A percentile compares a stretch with the other conserved stretches of the same genome.
Conservation (phyloP, 2,113 vertebrate genomes). For the Lagopus muta region DNA sequence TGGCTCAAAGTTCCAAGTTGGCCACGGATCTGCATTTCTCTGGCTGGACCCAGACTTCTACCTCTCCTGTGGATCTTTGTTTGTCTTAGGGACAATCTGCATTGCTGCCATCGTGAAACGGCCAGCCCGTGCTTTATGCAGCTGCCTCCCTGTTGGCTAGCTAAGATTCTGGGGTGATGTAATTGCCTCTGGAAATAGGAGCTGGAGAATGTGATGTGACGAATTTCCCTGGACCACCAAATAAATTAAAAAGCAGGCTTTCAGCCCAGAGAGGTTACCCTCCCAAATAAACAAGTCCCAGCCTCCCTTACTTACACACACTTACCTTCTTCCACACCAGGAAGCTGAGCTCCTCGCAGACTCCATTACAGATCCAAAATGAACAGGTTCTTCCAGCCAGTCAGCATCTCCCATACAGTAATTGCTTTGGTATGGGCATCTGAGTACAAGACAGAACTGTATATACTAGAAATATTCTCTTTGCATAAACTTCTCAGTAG, state of each 20-base stretch:
- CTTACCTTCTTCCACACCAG: slow-evolving; percentile 27
- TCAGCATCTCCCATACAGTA: background rate
- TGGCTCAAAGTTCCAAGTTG: background rate
- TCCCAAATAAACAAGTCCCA: slow-evolving; percentile 50
- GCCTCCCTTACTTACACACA: slow-evolving; percentile 38
- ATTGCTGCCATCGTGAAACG: background rate
- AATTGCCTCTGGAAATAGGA: slow-evolving; percentile 35
- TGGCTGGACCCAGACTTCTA: background rate
- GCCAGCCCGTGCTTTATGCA: background rate
- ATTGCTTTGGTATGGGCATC: slow-evolving; percentile 63
- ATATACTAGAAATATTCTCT: slow-evolving; percentile 54
- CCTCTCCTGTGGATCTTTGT: background rate
- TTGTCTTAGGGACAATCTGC: slow-evolving; percentile 21
- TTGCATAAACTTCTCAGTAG: slow-evolving; percentile 59
- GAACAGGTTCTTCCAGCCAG: slow-evolving; percentile 60
- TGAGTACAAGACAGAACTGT: slow-evolving; percentile 64
- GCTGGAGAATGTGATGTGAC: slow-evolving; percentile 48
- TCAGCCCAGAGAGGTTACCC: slow-evolving; percentile 41
- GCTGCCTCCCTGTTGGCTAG: slow-evolving; percentile 7
- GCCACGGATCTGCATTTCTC: background rate
- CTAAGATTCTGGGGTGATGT: slow-evolving; percentile 13
- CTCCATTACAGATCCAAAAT: slow-evolving; percentile 23
- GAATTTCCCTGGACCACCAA: slow-evolving; percentile 28
- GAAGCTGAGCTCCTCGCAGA: slow-evolving; percentile 27
- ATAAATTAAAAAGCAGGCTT: slow-evolving; percentile 56